Base-by-base conservation (phyloP, 2,888 invertebrate species). In the Desoria tigrina region DNA sequence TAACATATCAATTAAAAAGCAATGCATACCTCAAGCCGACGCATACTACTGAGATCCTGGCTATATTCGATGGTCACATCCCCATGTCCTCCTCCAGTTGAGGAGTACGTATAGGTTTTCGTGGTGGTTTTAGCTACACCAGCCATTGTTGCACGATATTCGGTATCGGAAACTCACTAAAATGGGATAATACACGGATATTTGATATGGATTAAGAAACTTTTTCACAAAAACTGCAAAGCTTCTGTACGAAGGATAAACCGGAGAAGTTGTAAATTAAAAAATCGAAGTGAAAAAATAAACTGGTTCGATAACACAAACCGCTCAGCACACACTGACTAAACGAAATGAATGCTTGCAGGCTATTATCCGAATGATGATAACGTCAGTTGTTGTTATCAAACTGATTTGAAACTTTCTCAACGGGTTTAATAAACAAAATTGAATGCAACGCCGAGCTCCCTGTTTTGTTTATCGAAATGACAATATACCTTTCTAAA, bases 21-120 rank as follows among this genome's bases (percentile, higher is more conserved):
- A n/a, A n/a, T n/a, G n/a, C 51, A 24, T 90, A 94, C 94, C 92
- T 94, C 94, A 84, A 94, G 89, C 84, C 94, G 90, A 84, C 92
- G 89, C 83, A 94, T 88, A 83, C 92, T 90, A 84, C 90, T 92
- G 84, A 94, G 86, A 85, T 94, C 94, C 84, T 91, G 87, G 84
- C 89, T 89, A 85, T 94, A 94, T 86, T 94, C 94, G 85, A 94
- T 92, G 87, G 89, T 92, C 82, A 94, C 90, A 85, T 93, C 92
- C 83, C 91, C 89, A 76, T 81, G 80, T 71, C 84, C 85, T 56
- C 87, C 88, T 81, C 87, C 88, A 80, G 90, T 90, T 81, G 88
- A 86, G 65, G 74, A 74, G 81, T 92, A 90, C 83, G 92, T 89
- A 86, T 94, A 94, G 81, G 89, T 87, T 84, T 92, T 93, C 82